Evolutionary conservation across 2,888 invertebrate species (phyloP).

Genomic region (Clistopyga incitator): DNA sequence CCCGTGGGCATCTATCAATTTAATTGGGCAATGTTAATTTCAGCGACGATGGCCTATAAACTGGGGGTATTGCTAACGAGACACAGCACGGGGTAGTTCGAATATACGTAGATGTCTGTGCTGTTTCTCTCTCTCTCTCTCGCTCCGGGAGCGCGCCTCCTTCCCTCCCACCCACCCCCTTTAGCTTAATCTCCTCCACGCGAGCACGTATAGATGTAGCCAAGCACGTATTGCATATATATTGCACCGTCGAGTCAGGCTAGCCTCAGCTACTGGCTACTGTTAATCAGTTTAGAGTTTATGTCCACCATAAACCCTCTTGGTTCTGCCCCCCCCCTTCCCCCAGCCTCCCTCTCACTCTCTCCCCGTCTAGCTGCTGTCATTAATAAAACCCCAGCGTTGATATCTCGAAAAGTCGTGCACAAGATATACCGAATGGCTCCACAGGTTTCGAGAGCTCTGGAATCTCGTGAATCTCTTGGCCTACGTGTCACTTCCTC

Average conservation of each 20-base stretch:
- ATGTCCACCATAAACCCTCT: slow-evolving; percentile 82
- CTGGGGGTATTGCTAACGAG: slow-evolving; percentile 82
- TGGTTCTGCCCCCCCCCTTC: slow-evolving; percentile 67
- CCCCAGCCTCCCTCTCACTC: slow-evolving; percentile 59
- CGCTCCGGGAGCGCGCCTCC: slow-evolving; percentile 38
- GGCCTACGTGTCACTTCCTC: slow-evolving; percentile 40
- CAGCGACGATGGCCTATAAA: slow-evolving; percentile 84
- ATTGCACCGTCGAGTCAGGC: slow-evolving; percentile 73
- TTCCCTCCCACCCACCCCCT: slow-evolving; percentile 46
- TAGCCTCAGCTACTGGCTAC: slow-evolving; percentile 78
- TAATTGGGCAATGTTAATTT: slow-evolving; percentile 84
- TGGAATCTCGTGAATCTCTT: slow-evolving; percentile 60
- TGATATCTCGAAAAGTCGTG: slow-evolving; percentile 84
- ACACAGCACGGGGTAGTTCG: slow-evolving; percentile 79
- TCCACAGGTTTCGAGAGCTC: slow-evolving; percentile 61
- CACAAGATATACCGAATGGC: slow-evolving; percentile 77
- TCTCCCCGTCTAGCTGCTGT: slow-evolving; percentile 77
- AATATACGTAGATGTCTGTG: slow-evolving; percentile 55
- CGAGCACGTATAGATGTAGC: slow-evolving; percentile 59
- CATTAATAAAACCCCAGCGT: slow-evolving; percentile 83
- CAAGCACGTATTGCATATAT: slow-evolving; percentile 79
- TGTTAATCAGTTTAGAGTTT: slow-evolving; percentile 85
- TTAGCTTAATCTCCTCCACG: slow-evolving; percentile 67
- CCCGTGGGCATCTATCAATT: slow-evolving; percentile 82
- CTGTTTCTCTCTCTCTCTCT: slow-evolving; percentile 43